phyloP scores from a whole-genome alignment of 2,888 invertebrate species.

The Brachynemurus nebulosus region DNA sequence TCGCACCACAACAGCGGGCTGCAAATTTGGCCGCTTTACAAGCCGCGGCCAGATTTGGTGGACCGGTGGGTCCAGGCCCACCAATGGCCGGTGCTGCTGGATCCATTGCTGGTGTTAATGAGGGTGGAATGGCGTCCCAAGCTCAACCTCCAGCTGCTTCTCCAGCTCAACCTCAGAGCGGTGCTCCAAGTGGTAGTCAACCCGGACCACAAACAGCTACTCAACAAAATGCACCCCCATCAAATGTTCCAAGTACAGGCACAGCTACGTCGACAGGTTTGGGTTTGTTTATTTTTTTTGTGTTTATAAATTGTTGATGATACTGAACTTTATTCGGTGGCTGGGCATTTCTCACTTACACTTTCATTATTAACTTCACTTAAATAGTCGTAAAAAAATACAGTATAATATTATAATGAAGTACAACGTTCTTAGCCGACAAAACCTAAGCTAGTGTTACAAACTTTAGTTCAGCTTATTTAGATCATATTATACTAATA shows the following conservation, averaged over 20 bases:
- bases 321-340: no score
- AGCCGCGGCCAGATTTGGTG: conserved; percentile 28
- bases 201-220: conserved; percentile 40
- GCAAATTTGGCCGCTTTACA: conserved; percentile 19
- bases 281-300: conserved; percentile 12
- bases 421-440: no score
- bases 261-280: conserved; percentile 27
- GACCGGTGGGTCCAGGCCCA: conserved; percentile 38
- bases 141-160: conserved; percentile 66
- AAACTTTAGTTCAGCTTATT: no score
- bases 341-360: no score
- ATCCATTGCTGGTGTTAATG: conserved; percentile 36
- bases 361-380: no score
- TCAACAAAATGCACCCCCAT: conserved; percentile 34
- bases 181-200: conserved; percentile 48
- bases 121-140: conserved; percentile 53
- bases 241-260: conserved; percentile 27
- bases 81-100: conserved; percentile 20
- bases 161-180: conserved; percentile 63
- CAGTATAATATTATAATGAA: no score
- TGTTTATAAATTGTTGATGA: no score
- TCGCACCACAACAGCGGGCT: conserved; percentile 40
- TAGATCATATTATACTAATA: no score
- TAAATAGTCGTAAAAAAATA: no score
- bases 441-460: no score